Evolutionary conservation across 1,140 invertebrate species (phyloP).

Genomic region (Conopomorpha cramerella): DNA sequence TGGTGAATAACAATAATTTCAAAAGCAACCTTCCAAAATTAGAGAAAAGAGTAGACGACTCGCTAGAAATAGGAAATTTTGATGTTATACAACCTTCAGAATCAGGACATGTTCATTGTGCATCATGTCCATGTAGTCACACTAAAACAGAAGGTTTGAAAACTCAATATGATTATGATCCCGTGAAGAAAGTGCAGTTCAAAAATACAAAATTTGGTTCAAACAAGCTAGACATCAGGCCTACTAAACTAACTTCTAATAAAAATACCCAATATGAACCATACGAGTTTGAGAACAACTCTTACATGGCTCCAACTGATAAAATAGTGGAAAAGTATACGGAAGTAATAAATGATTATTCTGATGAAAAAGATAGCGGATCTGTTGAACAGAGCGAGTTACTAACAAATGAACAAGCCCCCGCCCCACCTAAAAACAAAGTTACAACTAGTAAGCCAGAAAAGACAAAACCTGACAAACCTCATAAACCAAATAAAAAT

Average conservation of each 20-base stretch:
- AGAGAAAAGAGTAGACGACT: constrained; percentile 44
- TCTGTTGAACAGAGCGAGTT: constrained; percentile 38
- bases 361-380: constrained; percentile 48
- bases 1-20: constrained; percentile 21
- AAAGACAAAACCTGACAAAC: constrained; percentile 42
- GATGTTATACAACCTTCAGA: constrained; percentile 55
- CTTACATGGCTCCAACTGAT: constrained; percentile 36
- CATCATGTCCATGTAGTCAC: constrained; percentile 45
- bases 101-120: constrained; percentile 33
- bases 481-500: constrained; percentile 55
- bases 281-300: constrained; percentile 37
- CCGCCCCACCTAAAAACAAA: constrained; percentile 29
- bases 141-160: constrained; percentile 49
- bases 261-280: constrained; percentile 40
- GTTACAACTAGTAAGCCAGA: constrained; percentile 27
- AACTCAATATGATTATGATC: constrained; percentile 31
- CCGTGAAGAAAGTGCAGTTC: constrained; percentile 23
- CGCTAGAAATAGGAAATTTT: constrained; percentile 22
- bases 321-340: constrained; percentile 58
- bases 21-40: constrained; percentile 39
- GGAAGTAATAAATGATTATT: constrained; percentile 52
- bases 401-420: constrained; percentile 47
- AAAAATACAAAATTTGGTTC: constrained; percentile 34
- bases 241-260: constrained; percentile 28
- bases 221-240: constrained; percentile 22